Percentiles rank a stretch among this genome's conserved stretches.
These are phyloP conservation scores for Acropternis orthonyx DNA, from an alignment of 2,797 vertebrate genomes.

Conservation along the genomic window DNA sequence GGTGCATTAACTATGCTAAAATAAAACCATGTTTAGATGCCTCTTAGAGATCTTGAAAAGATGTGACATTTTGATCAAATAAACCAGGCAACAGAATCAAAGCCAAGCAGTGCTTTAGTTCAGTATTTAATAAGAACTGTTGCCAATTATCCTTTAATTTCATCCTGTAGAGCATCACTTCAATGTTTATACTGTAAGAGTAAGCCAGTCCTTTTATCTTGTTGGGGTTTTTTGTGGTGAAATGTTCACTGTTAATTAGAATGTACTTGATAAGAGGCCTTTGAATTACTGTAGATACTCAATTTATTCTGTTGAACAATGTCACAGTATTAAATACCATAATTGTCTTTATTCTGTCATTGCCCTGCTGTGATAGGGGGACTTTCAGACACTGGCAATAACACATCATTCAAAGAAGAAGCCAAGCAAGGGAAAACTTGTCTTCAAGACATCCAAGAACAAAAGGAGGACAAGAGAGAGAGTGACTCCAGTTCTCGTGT, in stretches of 20 bases:
- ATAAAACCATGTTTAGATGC: background rate
- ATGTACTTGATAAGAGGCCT: background rate
- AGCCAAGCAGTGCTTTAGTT: background rate
- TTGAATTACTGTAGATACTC: conserved; percentile 2
- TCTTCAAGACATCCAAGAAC: conserved; percentile 75
- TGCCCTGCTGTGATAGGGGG: conserved; percentile 77
- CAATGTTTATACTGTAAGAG: background rate
- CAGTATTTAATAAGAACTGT: background rate
- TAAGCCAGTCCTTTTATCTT: background rate
- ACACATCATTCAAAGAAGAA: conserved; percentile 91
- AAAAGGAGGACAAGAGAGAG: conserved; percentile 83
- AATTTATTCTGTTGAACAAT: background rate
- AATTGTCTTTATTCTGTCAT: background rate
- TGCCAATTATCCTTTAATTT: background rate
- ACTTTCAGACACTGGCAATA: conserved; percentile 90
- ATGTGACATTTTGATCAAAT: background rate
- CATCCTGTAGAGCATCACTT: background rate
- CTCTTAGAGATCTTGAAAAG: background rate
- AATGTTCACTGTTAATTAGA: conserved; percentile 19
- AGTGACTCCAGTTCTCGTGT: conserved; percentile 84
- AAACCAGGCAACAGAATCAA: background rate
- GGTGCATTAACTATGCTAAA: background rate
- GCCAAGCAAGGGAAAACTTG: conserved; percentile 81
- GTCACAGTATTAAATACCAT: background rate
- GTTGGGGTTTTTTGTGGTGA: background rate